These are phyloP conservation scores for Cnemophilus loriae DNA, from an alignment of 2,113 vertebrate genomes.

Conservation along the genomic window DNA sequence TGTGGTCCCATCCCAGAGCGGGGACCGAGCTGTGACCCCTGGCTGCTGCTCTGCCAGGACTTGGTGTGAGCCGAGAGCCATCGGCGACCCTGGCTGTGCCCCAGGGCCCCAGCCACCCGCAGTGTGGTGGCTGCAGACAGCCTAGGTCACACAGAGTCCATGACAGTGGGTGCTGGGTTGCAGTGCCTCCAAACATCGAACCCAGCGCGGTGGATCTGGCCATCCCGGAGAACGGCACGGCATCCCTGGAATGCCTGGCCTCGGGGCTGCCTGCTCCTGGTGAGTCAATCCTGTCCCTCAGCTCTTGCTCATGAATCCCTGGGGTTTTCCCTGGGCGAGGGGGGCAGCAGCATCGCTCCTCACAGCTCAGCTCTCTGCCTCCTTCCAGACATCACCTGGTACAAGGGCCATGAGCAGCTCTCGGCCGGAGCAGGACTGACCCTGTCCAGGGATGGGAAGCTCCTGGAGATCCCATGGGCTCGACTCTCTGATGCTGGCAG, in stretches of 20 bases:
- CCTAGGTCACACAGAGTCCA: rapidly evolving
- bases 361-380: background rate
- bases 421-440: background rate
- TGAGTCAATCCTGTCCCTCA: background rate
- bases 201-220: constrained; percentile 46
- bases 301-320: rapidly evolving
- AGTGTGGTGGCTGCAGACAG: rapidly evolving
- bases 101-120: background rate
- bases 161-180: background rate
- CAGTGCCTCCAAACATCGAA: constrained; percentile 74
- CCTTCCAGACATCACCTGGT: constrained; percentile 67
- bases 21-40: background rate
- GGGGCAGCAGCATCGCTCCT: background rate
- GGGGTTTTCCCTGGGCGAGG: background rate
- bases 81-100: rapidly evolving
- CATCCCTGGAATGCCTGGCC: constrained; percentile 69
- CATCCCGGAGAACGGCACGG: constrained; percentile 32
- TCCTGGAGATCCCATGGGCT: constrained; percentile 34
- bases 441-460: constrained; percentile 40
- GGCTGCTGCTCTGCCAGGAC: background rate
- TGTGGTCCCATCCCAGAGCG: rapidly evolving
- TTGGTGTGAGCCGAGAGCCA: rapidly evolving
- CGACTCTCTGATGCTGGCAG: constrained; percentile 13
- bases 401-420: constrained; percentile 49
- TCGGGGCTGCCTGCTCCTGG: constrained; percentile 67